Evolutionary conservation across 2,888 invertebrate species (phyloP).

Genomic region (Lymantria dispar): DNA sequence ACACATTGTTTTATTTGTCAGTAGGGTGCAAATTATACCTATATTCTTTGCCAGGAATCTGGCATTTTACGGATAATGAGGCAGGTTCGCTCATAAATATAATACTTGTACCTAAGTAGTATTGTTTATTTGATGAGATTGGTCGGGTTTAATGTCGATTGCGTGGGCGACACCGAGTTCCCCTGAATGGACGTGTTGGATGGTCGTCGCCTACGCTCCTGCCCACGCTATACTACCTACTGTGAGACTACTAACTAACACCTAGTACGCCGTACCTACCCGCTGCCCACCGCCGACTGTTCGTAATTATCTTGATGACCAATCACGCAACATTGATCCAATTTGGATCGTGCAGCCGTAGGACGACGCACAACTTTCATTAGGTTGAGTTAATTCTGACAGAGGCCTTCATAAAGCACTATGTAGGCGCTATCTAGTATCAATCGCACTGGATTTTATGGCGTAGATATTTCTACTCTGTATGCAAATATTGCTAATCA

Average conservation of each 20-base stretch:
- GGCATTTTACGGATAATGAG: too few species aligned
- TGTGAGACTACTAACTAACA: slow-evolving; percentile 28
- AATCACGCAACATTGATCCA: slow-evolving; percentile 45
- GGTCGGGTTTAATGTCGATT: slow-evolving; percentile 42
- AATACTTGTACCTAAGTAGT: slow-evolving; percentile 42
- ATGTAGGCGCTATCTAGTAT: too few species aligned
- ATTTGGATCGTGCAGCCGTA: slow-evolving; percentile 32
- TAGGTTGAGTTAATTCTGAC: slow-evolving; percentile 9
- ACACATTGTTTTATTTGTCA: too few species aligned
- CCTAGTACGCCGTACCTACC: slow-evolving; percentile 25
- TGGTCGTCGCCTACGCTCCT: slow-evolving; percentile 52
- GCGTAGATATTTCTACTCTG: too few species aligned
- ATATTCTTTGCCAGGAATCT: too few species aligned
- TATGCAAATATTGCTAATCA: too few species aligned
- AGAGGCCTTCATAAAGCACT: neutral
- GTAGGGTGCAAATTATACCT: too few species aligned
- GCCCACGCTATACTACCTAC: slow-evolving; percentile 35
- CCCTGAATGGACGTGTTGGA: slow-evolving; percentile 69
- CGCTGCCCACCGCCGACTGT: slow-evolving; percentile 34
- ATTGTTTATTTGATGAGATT: slow-evolving; percentile 58
- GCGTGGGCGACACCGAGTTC: slow-evolving; percentile 56
- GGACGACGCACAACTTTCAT: slow-evolving; percentile 19
- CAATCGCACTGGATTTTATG: too few species aligned
- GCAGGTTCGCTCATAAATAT: slow-evolving; percentile 6
- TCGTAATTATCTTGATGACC: slow-evolving; percentile 53